These are phyloP conservation scores for Leptodactylus fuscus DNA, from an alignment of 2,113 vertebrate genomes.

Conservation along the genomic window DNA sequence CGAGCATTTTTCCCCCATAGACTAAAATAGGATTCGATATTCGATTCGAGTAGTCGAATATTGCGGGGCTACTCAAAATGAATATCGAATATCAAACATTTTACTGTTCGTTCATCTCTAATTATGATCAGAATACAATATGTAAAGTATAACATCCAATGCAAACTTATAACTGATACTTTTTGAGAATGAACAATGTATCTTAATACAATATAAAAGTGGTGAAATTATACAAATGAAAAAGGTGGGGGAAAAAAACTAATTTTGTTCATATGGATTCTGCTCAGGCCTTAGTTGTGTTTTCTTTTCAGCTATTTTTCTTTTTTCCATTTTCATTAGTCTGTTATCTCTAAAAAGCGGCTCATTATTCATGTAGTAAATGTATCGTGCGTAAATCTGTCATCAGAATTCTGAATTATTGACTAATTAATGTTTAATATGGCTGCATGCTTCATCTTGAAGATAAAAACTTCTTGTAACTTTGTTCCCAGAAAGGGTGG, in stretches of 20 bases:
- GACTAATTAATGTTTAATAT: slow-evolving; percentile 45
- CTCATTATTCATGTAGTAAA: slow-evolving; percentile 12
- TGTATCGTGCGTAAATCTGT: slow-evolving; percentile 15
- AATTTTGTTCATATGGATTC: neutral
- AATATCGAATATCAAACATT: too few species aligned
- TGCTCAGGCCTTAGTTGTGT: neutral
- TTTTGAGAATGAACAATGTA: neutral
- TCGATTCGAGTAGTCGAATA: too few species aligned
- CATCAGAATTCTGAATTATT: slow-evolving; percentile 42
- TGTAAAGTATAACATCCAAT: too few species aligned
- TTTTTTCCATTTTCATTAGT: neutral
- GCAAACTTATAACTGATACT: neutral
- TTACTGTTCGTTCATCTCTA: too few species aligned
- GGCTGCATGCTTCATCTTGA: neutral
- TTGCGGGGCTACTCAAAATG: too few species aligned
- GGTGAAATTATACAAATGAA: neutral
- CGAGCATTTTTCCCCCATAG: too few species aligned
- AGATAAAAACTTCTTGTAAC: neutral
- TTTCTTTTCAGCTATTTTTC: neutral
- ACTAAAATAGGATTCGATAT: too few species aligned
- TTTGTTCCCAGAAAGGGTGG: neutral
- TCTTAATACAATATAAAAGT: neutral
- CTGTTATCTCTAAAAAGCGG: slow-evolving; percentile 22
- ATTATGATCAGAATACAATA: too few species aligned
- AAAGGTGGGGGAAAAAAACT: neutral